Evolutionary conservation across 2,888 invertebrate genomes (phyloP), one percentile per base, ranked within the genome.

Genomic region (Antheraea yamamai): DNA sequence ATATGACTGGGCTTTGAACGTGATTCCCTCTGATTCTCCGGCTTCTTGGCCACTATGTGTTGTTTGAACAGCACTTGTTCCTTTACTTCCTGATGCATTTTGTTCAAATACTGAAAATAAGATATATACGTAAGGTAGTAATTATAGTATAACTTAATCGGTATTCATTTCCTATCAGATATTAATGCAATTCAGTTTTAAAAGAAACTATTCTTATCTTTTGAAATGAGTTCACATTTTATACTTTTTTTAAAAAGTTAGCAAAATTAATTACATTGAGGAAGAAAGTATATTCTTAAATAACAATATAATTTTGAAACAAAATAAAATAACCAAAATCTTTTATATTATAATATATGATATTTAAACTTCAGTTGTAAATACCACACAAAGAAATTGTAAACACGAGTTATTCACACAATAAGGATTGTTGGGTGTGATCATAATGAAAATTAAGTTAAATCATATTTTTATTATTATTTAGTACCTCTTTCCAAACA

Each of bases 1-100:
- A 72, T 86, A 88, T 66, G 89, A 89, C 14, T 86, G 88, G 20
- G 89, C 88, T 76, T 90, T 89, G 77, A 92, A 94, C 0, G 85
- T 87, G 74, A 90, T 90, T 0, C 89, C 92, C 66, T 92, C 93
- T 0, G 89, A 89, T 70, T 89, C 92, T 75, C 89, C 90, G 52
- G 90, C 88, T 2, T 81, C 61, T 64, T 47, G 52, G 16, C 68
- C 73, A 16, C 52, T 47, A 8, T 66, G 68, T 20, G 52, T 35
- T 47, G 71, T n/a, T 47, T 61, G 74, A 39, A 26, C 71, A 12
- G 84, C 87, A 0, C 84, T 61, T 18, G 71, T 61, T 52, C 88
- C 92, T 78, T 91, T 91, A 75, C 88, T 90, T 64, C 91, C 86
- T 6, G 90, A 88, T 4, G 84, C 84, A 39, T 89, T 91, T 78